phyloP scores from a whole-genome alignment of 2,888 invertebrate species.

The Alentia gelatinosa region DNA sequence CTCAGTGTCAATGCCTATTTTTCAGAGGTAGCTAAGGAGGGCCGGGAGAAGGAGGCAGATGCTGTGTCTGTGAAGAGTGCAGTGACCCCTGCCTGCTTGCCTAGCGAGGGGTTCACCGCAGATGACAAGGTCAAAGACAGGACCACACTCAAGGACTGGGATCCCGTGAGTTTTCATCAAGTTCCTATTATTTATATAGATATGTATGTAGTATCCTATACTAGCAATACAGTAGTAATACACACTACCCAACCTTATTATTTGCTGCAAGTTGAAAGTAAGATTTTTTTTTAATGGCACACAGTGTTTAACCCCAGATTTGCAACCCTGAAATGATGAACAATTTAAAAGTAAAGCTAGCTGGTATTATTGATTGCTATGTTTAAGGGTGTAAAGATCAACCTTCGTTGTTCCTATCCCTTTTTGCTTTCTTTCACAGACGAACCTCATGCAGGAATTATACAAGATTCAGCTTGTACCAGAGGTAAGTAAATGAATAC shows the following conservation, averaged over 20 bases:
- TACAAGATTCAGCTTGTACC: slow-evolving; percentile 74
- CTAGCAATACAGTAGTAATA: too few species aligned
- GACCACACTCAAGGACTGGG: slow-evolving; percentile 75
- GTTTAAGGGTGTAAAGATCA: too few species aligned
- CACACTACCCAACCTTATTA: too few species aligned
- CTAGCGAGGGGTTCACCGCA: slow-evolving; percentile 49
- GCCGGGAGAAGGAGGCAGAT: neutral
- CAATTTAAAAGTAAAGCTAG: too few species aligned
- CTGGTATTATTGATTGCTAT: too few species aligned
- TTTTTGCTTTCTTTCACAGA: slow-evolving; percentile 69
- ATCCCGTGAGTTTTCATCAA: slow-evolving; percentile 74
- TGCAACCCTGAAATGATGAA: too few species aligned
- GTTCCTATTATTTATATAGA: too few species aligned
- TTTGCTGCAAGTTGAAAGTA: too few species aligned
- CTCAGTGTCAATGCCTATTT: neutral
- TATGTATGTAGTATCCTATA: too few species aligned
- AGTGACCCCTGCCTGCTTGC: slow-evolving; percentile 12
- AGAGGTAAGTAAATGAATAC: slow-evolving; percentile 76
- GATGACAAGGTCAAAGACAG: slow-evolving; percentile 67
- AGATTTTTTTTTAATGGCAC: too few species aligned
- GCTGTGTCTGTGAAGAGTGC: slow-evolving; percentile 19
- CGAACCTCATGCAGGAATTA: slow-evolving; percentile 71
- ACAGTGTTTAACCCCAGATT: too few species aligned
- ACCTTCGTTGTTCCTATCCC: too few species aligned
- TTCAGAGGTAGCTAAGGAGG: slow-evolving; percentile 15